phyloP scores from a whole-genome alignment of 2,113 vertebrate species.

The Panthera uncia region DNA sequence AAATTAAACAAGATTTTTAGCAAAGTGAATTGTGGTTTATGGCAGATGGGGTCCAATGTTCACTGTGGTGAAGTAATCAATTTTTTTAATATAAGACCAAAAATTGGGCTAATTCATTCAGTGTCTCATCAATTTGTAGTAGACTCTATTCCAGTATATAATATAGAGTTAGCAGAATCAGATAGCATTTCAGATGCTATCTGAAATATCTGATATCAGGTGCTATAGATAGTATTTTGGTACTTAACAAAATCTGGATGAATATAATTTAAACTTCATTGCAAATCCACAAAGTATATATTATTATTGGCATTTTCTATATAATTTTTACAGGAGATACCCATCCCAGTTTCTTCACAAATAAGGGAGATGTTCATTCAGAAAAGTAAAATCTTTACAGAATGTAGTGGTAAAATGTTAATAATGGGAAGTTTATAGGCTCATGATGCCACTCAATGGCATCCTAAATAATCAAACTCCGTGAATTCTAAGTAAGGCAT shows the following conservation, averaged over 20 bases:
- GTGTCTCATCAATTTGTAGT: neutral
- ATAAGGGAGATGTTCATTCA: neutral
- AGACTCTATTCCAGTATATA: neutral
- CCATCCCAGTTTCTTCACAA: neutral
- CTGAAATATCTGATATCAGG: too few species aligned
- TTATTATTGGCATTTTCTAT: neutral
- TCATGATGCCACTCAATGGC: neutral
- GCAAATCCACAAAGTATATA: neutral
- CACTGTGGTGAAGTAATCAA: neutral
- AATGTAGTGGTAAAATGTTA: neutral
- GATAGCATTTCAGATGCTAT: neutral
- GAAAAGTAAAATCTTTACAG: neutral
- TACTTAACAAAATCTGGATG: neutral
- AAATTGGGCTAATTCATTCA: neutral
- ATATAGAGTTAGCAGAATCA: neutral
- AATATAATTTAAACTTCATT: neutral
- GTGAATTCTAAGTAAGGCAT: neutral
- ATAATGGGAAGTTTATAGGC: neutral
- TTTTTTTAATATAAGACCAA: neutral
- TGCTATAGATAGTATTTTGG: neutral
- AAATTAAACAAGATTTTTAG: conserved; percentile 1
- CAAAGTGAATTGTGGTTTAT: neutral
- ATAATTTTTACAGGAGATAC: neutral
- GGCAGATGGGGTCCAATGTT: neutral
- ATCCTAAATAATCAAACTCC: neutral